Evolutionary conservation across 2,113 vertebrate genomes (phyloP), one percentile per base, ranked within the genome.

Genomic region (Gnathonemus echidnorhynchus): DNA sequence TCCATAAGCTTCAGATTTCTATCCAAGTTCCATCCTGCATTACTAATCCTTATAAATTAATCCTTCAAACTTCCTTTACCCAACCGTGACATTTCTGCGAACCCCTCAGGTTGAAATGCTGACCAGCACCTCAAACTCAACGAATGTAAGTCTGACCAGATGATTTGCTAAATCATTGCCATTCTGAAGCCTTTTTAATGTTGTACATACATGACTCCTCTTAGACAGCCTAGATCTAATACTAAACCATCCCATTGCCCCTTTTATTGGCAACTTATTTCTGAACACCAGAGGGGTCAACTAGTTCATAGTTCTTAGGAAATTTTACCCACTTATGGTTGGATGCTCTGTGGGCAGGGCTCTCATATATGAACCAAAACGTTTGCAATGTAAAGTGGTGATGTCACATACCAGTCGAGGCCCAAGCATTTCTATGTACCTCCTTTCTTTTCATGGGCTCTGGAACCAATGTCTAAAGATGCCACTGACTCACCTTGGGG

Each of bases 401-500:
- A 13, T 13, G 9, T 70, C 35, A 80, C 13, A 80, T 5, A 1
- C 15, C 13, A 80, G 35, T 7, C 0, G 74, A 80, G 35, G 35
- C 13, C 19, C 5, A 0, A 19, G 35, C 15, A 19, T 42, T 42
- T 80, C 5, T 39, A 17, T 62, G n/a, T 10, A n/a, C n/a, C n/a
- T 66, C 31, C 70, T 19, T 42, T 80, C 35, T 80, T 80, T 39
- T n/a, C 35, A 35, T 19, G 5, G 35, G 35, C 35, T 80, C 74
- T 80, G 5, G 6, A 80, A 42, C 46, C 35, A 86, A n/a, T 35
- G 39, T 52, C 11, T 87, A 27, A 11, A 90, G 49, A 74, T 90
- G 49, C 3, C 50, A 9, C n/a, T 27, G 24, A 11, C 91, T 90
- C 92, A 99, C 98, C 98, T 97, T 90, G 94, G 97, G 8, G 98